Evolutionary conservation across 1,140 invertebrate species (phyloP), one percentile per base, ranked within the genome.

Genomic region (Melipona quadrifasciata): DNA sequence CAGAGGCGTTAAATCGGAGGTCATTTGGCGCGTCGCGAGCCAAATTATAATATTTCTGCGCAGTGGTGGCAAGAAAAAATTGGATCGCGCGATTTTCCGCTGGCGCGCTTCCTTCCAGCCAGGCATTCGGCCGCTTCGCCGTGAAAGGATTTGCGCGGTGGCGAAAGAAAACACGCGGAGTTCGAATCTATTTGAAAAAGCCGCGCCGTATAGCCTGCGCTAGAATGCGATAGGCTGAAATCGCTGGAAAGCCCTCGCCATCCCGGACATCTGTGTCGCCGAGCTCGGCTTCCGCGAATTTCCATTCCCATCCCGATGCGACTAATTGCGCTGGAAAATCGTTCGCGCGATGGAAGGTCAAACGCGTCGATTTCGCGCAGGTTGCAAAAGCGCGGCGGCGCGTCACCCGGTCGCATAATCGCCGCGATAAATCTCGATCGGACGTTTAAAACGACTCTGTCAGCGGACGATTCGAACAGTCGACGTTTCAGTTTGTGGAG

Each of bases 251-350:
- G 61, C 65, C 71, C 57, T 47, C 67, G 73, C 34, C 27, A 39
- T 39, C 3, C 39, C 51, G 61, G 73, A 70, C 70, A 77, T 84
- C 57, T 80, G 85, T 81, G 80, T 65, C 74, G 51, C 74, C 6
- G 74, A 39, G 61, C 64, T 55, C 68, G 75, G 70, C 70, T 89
- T 89, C 87, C 79, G 27, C 39, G 74, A 89, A 89, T 89, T 87
- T 89, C 79, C 88, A 88, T 86, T 89, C 86, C 58, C n/a, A n/a
- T n/a, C 24, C 10, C 31, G 84, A 73, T 39, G 83, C 76, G 86
- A 58, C 70, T 73, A 68, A 84, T 77, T 51, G 76, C 75, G 76
- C 68, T 82, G 82, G 76, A 82, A 91, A 80, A 86, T 83, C 64
- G 34, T 70, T 24, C 14, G 24, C 58, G 58, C 58, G 24, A 11